phyloP scores from a whole-genome alignment of 2,888 invertebrate genomes.

The Eupithecia centaureata region DNA sequence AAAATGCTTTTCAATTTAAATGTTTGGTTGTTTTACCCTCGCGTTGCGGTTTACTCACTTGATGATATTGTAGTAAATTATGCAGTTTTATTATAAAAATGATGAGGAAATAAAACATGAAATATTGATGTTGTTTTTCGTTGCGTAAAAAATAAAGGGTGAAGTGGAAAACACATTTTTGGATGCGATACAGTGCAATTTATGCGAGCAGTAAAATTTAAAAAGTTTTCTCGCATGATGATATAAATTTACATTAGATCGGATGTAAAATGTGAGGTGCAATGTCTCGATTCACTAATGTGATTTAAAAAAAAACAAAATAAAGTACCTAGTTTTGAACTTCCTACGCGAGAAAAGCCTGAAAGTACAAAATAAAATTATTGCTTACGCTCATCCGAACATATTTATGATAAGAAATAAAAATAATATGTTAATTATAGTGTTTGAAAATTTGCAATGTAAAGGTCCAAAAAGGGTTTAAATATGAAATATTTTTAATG shows the following conservation, averaged over 20 bases:
- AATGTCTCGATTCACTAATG: too few species aligned
- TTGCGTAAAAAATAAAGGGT: not conserved
- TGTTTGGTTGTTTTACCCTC: conserved; percentile 8
- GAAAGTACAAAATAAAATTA: too few species aligned
- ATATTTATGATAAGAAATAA: too few species aligned
- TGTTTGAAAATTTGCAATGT: too few species aligned
- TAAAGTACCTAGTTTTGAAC: too few species aligned
- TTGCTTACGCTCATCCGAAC: too few species aligned
- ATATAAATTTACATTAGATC: not conserved
- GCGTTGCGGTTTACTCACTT: conserved; percentile 12
- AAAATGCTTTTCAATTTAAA: conserved; percentile 13
- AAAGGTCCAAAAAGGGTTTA: too few species aligned
- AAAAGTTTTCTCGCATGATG: not conserved
- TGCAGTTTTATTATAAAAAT: conserved; percentile 9
- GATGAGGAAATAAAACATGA: conserved; percentile 1
- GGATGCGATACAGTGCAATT: not conserved
- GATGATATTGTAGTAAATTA: conserved; percentile 7
- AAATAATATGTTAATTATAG: too few species aligned
- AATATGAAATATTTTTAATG: too few species aligned
- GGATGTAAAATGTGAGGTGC: not conserved
- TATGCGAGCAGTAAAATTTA: not conserved
- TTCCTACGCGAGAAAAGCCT: too few species aligned
- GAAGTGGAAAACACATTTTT: not conserved
- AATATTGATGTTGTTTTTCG: conserved; percentile 2
- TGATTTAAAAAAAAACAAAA: too few species aligned